phyloP scores from a whole-genome alignment of 1,140 invertebrate genomes.

The Cydia splendana region DNA sequence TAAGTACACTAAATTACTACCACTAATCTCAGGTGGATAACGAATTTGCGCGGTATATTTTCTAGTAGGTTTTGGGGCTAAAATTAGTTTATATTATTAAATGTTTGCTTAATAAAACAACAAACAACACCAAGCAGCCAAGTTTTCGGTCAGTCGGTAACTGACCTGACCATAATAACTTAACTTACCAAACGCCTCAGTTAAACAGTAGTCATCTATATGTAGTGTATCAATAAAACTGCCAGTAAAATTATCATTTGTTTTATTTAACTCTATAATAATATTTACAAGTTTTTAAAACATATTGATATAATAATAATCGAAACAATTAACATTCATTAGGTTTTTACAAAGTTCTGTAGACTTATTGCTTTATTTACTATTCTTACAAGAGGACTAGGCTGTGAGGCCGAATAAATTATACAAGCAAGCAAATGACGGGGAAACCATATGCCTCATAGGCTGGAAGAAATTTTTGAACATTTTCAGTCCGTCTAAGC shows the following conservation, averaged over 20 bases:
- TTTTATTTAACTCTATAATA: conserved; percentile 59
- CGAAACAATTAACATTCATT: conserved; percentile 57
- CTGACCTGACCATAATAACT: too few relatives aligned
- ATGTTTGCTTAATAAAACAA: too few relatives aligned
- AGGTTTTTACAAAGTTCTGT: conserved; percentile 50
- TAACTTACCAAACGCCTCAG: too few relatives aligned
- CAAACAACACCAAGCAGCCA: too few relatives aligned
- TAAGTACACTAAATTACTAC: too few relatives aligned
- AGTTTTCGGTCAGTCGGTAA: too few relatives aligned
- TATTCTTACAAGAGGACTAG: conserved; percentile 35
- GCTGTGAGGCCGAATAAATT: conserved; percentile 29
- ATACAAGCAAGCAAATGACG: conserved; percentile 27
- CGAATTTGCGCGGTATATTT: too few relatives aligned
- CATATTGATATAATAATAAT: conserved; percentile 55
- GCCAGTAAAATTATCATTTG: conserved; percentile 43
- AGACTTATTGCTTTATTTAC: conserved; percentile 54
- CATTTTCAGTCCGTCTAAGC: neutral
- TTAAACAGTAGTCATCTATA: too few relatives aligned
- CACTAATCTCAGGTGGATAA: too few relatives aligned
- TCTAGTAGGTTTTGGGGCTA: too few relatives aligned
- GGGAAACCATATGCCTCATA: conserved; percentile 18
- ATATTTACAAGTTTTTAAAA: conserved; percentile 60
- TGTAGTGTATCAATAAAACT: conserved; percentile 33
- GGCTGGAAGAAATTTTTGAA: conserved; percentile 1
- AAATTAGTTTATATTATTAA: too few relatives aligned